Base-by-base conservation (phyloP, 2,888 invertebrate genomes). In the Mechanitis messenoides region DNA sequence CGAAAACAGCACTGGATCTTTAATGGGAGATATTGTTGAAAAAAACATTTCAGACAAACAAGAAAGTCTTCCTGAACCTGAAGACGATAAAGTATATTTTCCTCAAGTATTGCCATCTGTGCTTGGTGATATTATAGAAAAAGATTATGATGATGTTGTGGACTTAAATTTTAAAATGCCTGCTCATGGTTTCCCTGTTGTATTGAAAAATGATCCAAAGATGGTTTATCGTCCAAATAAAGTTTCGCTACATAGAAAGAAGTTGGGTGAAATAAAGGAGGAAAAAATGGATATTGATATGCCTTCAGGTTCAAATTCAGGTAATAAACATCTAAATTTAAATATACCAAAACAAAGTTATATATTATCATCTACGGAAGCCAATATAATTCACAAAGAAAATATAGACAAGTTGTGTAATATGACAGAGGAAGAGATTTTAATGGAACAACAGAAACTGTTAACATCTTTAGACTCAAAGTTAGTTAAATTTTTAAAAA, bases 401-500 rank as follows among this genome's bases (percentile, higher is more conserved):
- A 98, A 97, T 83, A 55, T 94, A 0, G 84, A 91, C 69, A 83
- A 92, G 61, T 76, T 98, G 11, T 86, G 88, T 50, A 81, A 91
- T 74, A 94, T 97, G 95, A 91, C 92, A 1, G 87, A 92, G 68
- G 90, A 92, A 59, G 95, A 97, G 72, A 96, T 97, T 70, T 72
- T 95, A 20, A 91, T 91, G 59, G 96, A 97, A 78, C 92, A 93
- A 67, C 84, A 92, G 66, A 93, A 93, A 72, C 81, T 98, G 33
- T 73, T 96, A 9, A 70, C 79, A 11, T 90, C 77, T 55, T 76
- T 95, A 72, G 93, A 94, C 80, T 93, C 95, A 3, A 92, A 92
- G 58, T 78, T 95, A 47, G 76, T 96, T 6, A 88, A 93, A 56
- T 96, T 93, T 83, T 81, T 96, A 74, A 84, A 89, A 87, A 69